Percentiles rank a stretch among this genome's conserved stretches.
phyloP scores from a whole-genome alignment of 1,140 invertebrate genomes.

The Druon quercuslanigerum region DNA sequence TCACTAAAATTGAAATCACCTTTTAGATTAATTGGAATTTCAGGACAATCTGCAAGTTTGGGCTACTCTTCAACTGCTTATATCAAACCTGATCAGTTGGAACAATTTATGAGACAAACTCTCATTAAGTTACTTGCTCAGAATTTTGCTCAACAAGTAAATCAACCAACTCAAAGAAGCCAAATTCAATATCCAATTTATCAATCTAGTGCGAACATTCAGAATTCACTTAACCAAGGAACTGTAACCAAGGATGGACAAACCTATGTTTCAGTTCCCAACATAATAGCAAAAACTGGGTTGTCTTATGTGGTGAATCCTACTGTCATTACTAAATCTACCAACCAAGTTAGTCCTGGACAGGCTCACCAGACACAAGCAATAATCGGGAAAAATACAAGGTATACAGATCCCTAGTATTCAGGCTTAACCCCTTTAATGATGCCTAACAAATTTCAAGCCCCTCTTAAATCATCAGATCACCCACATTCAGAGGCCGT shows the following conservation, averaged over 20 bases:
- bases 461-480: slow-evolving; percentile 45
- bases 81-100: slow-evolving; percentile 61
- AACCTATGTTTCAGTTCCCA: slow-evolving; percentile 46
- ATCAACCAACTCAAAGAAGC: not conserved
- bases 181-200: slow-evolving; percentile 31
- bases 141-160: slow-evolving; percentile 53
- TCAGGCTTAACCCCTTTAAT: slow-evolving; percentile 56
- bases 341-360: slow-evolving; percentile 30
- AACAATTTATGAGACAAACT: slow-evolving; percentile 63
- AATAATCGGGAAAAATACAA: slow-evolving; percentile 41
- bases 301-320: slow-evolving; percentile 62
- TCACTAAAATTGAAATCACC: slow-evolving; percentile 52
- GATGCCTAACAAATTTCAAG: slow-evolving; percentile 47
- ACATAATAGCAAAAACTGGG: slow-evolving; percentile 59
- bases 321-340: slow-evolving; percentile 51
- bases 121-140: slow-evolving; percentile 61
- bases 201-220: slow-evolving; percentile 36
- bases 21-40: slow-evolving; percentile 63
- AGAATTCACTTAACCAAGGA: slow-evolving; percentile 41
- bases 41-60: slow-evolving; percentile 54
- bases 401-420: slow-evolving; percentile 51
- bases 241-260: slow-evolving; percentile 37
- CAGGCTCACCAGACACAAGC: slow-evolving; percentile 20
- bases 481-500: slow-evolving; percentile 60
- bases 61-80: slow-evolving; percentile 56